These are phyloP conservation scores for Rachycentron canadum DNA, from an alignment of 2,797 vertebrate genomes.

Conservation along the genomic window DNA sequence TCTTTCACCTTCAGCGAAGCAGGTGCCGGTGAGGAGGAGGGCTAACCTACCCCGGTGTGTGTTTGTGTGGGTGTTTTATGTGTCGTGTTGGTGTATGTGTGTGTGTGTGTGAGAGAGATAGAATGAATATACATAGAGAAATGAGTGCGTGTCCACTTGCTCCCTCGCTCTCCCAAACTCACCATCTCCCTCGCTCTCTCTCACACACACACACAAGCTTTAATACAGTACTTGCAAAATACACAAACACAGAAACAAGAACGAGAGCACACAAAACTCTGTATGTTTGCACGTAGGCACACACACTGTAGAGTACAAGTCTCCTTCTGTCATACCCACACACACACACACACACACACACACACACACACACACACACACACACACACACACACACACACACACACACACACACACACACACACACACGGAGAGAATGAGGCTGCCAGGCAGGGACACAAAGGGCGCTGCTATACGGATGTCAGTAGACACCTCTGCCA, in stretches of 20 bases:
- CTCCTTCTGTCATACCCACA: conserved; percentile 2
- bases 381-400: conserved; percentile 14
- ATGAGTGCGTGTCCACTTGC: conserved; percentile 17
- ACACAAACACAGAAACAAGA: not conserved
- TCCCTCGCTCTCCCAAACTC: conserved; percentile 20
- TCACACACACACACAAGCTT: not conserved
- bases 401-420: conserved; percentile 12
- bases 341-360: conserved; percentile 18
- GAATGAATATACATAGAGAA: conserved; percentile 31
- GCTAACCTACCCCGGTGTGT: conserved; percentile 65
- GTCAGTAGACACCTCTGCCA: conserved; percentile 77
- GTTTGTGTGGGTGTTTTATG: conserved; percentile 48
- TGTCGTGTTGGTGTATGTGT: conserved; percentile 27
- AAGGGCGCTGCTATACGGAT: conserved; percentile 73
- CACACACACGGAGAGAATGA: conserved; percentile 34
- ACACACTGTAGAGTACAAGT: not conserved
- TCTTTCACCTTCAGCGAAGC: conserved; percentile 96
- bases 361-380: no score
- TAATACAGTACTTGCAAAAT: conserved; percentile 10
- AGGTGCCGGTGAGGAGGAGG: conserved; percentile 76
- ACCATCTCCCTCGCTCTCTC: not conserved
- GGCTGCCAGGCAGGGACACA: conserved; percentile 76
- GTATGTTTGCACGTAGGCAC: conserved; percentile 7
- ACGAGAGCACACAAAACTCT: not conserved
- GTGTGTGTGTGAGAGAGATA: not conserved